Evolutionary conservation across 1,140 invertebrate species (phyloP).

Genomic region (Xylocopa sonorina): DNA sequence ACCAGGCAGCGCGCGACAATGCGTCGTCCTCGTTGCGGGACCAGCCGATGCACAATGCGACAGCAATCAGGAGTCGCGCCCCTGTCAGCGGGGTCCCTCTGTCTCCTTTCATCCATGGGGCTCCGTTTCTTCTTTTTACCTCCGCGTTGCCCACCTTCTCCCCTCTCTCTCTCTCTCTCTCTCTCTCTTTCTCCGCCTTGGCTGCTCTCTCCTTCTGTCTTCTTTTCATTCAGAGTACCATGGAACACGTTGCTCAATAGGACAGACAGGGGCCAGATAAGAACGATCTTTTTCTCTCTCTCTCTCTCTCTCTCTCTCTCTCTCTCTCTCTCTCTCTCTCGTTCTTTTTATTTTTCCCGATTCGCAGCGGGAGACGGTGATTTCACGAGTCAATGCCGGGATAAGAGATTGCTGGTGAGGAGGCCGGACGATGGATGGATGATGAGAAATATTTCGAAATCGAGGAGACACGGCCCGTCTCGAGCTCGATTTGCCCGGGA

Average conservation of each 20-base stretch:
- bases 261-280: conserved; percentile 40
- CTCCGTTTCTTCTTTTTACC: background rate
- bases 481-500: conserved; percentile 2
- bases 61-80: conserved; percentile 81
- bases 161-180: conserved; percentile 35
- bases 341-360: conserved; percentile 17
- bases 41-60: conserved; percentile 77
- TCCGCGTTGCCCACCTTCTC: no score
- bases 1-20: conserved; percentile 73
- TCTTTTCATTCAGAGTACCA: conserved; percentile 59
- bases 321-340: conserved; percentile 23
- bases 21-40: conserved; percentile 69
- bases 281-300: conserved; percentile 27
- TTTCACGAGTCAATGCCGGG: conserved; percentile 46
- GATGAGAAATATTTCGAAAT: conserved; percentile 45
- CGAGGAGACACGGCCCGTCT: conserved; percentile 9
- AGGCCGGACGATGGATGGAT: conserved; percentile 8
- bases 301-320: no score
- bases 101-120: conserved; percentile 34
- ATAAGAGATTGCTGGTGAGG: conserved; percentile 44
- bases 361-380: conserved; percentile 36
- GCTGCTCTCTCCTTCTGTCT: conserved; percentile 52
- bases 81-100: conserved; percentile 77
- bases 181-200: conserved; percentile 54
- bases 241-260: conserved; percentile 62